Conservation (phyloP, 2,888 invertebrate species). For the Apamea monoglypha region DNA sequence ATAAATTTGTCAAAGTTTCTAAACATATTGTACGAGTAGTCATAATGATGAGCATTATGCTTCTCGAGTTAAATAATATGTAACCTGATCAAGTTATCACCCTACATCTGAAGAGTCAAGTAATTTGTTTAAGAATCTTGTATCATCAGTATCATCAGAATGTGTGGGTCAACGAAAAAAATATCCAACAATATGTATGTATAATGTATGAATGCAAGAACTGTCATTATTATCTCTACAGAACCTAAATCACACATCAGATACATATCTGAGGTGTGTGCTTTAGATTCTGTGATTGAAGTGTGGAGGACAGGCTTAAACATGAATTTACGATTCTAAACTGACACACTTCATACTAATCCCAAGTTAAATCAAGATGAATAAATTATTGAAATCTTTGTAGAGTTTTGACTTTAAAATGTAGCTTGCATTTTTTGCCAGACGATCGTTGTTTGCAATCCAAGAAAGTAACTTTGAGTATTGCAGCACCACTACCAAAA, state of each 20-base stretch:
- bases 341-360: not conserved
- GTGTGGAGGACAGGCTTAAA: too few relatives aligned
- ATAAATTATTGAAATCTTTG: not conserved
- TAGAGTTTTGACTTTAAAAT: not conserved
- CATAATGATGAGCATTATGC: not conserved
- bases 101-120: conserved; percentile 10
- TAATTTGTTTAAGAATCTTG: conserved; percentile 5
- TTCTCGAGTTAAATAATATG: not conserved
- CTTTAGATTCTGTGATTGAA: too few relatives aligned
- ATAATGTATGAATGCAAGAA: not conserved
- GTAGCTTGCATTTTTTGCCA: not conserved
- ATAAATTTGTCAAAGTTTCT: not conserved
- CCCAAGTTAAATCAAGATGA: not conserved
- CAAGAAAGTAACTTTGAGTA: conserved; percentile 34
- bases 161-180: not conserved
- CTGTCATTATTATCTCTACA: not conserved
- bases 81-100: conserved; percentile 10
- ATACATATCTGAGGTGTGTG: not conserved
- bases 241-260: not conserved
- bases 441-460: not conserved
- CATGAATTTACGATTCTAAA: too few relatives aligned
- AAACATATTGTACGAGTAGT: conserved; percentile 1
- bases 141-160: conserved; percentile 16
- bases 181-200: not conserved
- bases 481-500: conserved; percentile 43